Percentiles rank a stretch among this genome's conserved stretches.
These are phyloP conservation scores for Dastarcus helophoroides DNA, from an alignment of 2,888 invertebrate genomes.

Conservation along the genomic window DNA sequence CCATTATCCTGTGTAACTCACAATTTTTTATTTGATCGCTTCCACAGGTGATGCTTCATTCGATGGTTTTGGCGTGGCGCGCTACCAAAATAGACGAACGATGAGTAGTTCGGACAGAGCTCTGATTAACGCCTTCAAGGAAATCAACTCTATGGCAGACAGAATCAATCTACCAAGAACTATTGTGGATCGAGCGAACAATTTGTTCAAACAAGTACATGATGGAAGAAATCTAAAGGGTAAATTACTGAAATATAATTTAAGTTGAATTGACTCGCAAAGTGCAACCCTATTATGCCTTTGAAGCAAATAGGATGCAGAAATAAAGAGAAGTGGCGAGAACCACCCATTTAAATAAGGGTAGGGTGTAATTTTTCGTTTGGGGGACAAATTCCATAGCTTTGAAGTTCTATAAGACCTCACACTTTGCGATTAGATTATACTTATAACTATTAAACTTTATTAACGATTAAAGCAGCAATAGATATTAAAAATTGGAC, in stretches of 20 bases:
- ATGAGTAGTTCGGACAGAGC: conserved; percentile 94
- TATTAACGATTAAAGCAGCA: too few species aligned
- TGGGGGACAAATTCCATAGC: too few species aligned
- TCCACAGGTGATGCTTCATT: conserved; percentile 63
- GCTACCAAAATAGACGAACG: conserved; percentile 62
- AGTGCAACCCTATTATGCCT: too few species aligned
- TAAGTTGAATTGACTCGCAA: too few species aligned
- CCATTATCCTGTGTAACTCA: not conserved
- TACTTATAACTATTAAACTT: too few species aligned
- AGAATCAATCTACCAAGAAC: conserved; percentile 93
- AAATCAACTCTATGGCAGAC: conserved; percentile 97
- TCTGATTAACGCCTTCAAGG: conserved; percentile 88
- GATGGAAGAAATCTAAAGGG: conserved; percentile 94
- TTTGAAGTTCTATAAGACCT: too few species aligned
- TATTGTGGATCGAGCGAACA: conserved; percentile 93
- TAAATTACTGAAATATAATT: conserved; percentile 9
- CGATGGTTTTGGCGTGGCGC: conserved; percentile 72
- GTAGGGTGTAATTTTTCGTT: too few species aligned
- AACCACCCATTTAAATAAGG: too few species aligned
- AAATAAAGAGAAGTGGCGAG: too few species aligned
- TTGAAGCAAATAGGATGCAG: too few species aligned
- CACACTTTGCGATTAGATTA: too few species aligned
- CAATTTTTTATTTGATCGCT: conserved; percentile 5
- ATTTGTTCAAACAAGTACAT: conserved; percentile 96
- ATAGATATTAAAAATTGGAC: too few species aligned